Conservation (phyloP, 2,888 invertebrate genomes). For the Formica aserva region DNA sequence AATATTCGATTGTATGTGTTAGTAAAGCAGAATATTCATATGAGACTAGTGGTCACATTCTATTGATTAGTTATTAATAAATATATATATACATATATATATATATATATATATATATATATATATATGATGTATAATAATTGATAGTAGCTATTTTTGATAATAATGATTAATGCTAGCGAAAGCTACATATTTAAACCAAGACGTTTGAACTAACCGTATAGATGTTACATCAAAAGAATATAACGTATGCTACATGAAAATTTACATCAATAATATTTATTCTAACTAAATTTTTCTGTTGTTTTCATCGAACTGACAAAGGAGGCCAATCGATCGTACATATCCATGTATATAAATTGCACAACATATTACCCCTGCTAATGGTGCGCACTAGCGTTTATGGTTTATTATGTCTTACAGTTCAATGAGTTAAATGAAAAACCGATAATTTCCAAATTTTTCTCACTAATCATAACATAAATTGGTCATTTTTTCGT, state of each 20-base stretch:
- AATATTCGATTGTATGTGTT: neutral
- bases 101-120: neutral
- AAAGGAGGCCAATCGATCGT: constrained; percentile 73
- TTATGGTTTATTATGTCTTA: constrained; percentile 65
- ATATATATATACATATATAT: neutral
- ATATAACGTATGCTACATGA: neutral
- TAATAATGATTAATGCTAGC: neutral
- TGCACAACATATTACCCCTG: constrained; percentile 64
- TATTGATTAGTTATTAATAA: neutral
- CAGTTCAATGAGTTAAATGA: constrained; percentile 65
- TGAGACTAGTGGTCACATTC: neutral
- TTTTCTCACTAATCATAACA: constrained; percentile 40
- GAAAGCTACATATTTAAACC: neutral
- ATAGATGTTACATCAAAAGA: neutral
- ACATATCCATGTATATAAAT: constrained; percentile 63
- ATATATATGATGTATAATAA: neutral
- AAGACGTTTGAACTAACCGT: neutral
- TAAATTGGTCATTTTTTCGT: constrained; percentile 2
- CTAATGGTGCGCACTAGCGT: constrained; percentile 68
- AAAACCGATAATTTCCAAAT: constrained; percentile 71
- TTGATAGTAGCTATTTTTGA: neutral
- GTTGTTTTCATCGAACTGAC: constrained; percentile 62
- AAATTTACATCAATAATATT: constrained; percentile 38
- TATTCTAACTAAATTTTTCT: constrained; percentile 70
- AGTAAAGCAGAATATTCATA: neutral